Evolutionary conservation across 2,797 vertebrate genomes (phyloP), one percentile per base, ranked within the genome.

Genomic region (Protosalanx chinensis): DNA sequence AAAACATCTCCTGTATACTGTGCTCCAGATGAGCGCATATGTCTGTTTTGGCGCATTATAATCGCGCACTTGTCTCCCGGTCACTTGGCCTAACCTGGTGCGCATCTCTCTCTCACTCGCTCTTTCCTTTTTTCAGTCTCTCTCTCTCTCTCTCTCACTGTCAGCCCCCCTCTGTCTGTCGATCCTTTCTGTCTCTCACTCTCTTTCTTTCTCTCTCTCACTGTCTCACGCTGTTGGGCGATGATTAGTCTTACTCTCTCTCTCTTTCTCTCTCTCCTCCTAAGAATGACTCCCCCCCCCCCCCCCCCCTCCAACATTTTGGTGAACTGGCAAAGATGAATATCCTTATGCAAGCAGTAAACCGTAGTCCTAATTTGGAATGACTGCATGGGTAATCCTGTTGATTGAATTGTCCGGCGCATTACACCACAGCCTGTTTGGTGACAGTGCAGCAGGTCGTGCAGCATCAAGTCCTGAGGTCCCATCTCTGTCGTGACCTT

Each of bases 11-110:
- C 6, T 16, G 6, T 16, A 23, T 56, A 5, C 35, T 69, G 20
- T 46, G 68, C 60, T 71, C 70, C 72, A 4, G 12, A 49, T 41
- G 64, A 60, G 51, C 46, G 64, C 51, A 67, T 33, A 51, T 18
- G 51, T 59, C 49, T 66, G n/a, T 65, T 15, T 20, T 49, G 6
- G 51, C 62, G 51, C 51, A n/a, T 35, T 23, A 23, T 2, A 41
- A 41, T 30, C 64, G 29, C 59, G 46, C 65, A 0, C 67, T 58
- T 20, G 67, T 37, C n/a, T 58, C 6, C 67, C 56, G n/a, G 33
- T 71, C 27, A 20, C 33, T 23, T 64, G 49, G 62, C 51, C 23
- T 23, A 29, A 41, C 8, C 23, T 56, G 20, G 16, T 30, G 49
- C 61, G 20, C 12, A 20, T 65, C 60, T 71, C 49, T 23, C 41